Evolutionary conservation across 2,888 invertebrate species (phyloP).

Genomic region (Oxystoma pomonae): DNA sequence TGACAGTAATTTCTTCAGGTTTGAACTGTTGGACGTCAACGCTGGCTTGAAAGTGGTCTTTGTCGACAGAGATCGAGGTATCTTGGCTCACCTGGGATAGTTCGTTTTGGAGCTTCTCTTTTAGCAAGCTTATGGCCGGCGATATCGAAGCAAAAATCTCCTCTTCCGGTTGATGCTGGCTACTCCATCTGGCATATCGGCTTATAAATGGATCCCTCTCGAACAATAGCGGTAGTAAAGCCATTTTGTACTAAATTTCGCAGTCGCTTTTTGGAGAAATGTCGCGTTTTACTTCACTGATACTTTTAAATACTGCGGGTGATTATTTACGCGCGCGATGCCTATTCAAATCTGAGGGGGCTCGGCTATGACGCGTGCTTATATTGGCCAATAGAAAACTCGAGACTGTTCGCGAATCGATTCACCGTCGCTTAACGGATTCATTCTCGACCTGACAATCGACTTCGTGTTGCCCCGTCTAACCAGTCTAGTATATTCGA

Average conservation of each 20-base stretch:
- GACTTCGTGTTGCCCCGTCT: no score
- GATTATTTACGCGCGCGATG: no score
- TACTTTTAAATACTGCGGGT: no score
- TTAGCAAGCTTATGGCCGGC: not conserved
- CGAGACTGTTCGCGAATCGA: not conserved
- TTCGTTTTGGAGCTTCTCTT: conserved; percentile 5
- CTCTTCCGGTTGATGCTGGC: not conserved
- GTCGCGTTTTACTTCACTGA: no score
- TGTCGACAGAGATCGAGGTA: conserved; percentile 42
- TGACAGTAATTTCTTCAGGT: conserved; percentile 74
- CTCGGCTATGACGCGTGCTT: not conserved
- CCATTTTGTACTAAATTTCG: conserved; percentile 7
- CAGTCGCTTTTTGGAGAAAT: no score
- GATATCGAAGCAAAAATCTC: not conserved
- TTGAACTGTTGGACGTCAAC: conserved; percentile 74
- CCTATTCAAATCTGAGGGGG: not conserved
- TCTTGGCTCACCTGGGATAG: conserved; percentile 12
- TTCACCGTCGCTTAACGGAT: not conserved
- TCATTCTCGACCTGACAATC: no score
- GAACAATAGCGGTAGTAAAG: conserved; percentile 15
- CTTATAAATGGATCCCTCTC: conserved; percentile 6
- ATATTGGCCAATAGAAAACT: not conserved
- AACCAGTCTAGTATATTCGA: no score
- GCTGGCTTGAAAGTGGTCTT: conserved; percentile 66
- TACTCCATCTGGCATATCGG: not conserved